Base-by-base conservation (phyloP, 2,113 vertebrate species). In the Sardina pilchardus region DNA sequence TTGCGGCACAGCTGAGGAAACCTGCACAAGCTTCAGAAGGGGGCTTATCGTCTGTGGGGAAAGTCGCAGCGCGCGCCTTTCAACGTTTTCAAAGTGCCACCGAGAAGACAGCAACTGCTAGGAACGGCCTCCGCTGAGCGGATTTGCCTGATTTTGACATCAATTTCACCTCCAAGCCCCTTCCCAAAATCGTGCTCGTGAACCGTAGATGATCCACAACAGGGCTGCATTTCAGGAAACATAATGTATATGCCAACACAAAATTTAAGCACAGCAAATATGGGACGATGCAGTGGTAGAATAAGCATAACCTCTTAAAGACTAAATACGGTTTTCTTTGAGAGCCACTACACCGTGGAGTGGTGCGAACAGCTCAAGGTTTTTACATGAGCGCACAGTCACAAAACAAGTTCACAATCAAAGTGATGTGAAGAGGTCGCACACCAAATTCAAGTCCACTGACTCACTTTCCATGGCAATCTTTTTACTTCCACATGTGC, bases 61-160 rank as follows among this genome's bases (percentile, higher is more conserved):
- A 82, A 90, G 90, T 93, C 91, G 91, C 81, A 89, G 86, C 44
- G 81, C 83, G 86, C 30, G 12, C 63, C n/a, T 67, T 67, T 90
- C 82, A 84, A 85, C 86, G 50, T 85, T 88, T 90, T 91, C 88
- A 92, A 90, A 92, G 45, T 81, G 84, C 47, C 36, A 84, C 8
- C 86, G 67, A 87, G 88, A 91, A 91, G 75, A 86, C 83, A 56
- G 1, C 8, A 26, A 7, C 9, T 30, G 24, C n/a, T 67, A 8
- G 63, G n/a, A 26, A 12, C 63, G 1, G n/a, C 8, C 63, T 63
- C 59, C 7, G 26, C 30, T 67, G 7, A 30, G 63, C 84, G 47
- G 83, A 89, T 89, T 91, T 88, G 90, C 87, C 86, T 84, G 82
- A 94, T 92, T 94, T 90, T 88, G 81, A 90, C 88, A 87, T 88